phyloP scores from a whole-genome alignment of 2,888 invertebrate species.

The Leptinotarsa haldemani region DNA sequence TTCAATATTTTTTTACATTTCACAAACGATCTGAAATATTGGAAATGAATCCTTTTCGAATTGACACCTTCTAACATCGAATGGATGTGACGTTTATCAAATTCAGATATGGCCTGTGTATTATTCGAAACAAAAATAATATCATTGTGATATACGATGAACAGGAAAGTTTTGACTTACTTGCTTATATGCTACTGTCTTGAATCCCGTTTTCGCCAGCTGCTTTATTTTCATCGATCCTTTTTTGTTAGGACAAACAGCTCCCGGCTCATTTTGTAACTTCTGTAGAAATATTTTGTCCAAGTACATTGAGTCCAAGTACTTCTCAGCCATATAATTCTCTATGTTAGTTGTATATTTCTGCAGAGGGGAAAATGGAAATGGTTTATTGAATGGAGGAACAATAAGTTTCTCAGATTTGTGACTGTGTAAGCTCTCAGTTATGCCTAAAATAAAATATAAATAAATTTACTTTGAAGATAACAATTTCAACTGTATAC shows the following conservation, averaged over 20 bases:
- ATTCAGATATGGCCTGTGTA: too few species aligned
- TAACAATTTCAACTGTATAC: too few species aligned
- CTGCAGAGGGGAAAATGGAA: constrained; percentile 61
- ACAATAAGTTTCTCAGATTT: constrained; percentile 54
- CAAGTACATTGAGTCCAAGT: constrained; percentile 63
- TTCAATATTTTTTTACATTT: too few species aligned
- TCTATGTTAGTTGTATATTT: constrained; percentile 62
- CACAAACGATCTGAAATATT: too few species aligned
- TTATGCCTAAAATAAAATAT: constrained; percentile 35
- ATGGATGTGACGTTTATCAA: too few species aligned
- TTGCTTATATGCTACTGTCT: constrained; percentile 25
- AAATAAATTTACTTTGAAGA: too few species aligned
- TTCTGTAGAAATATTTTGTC: constrained; percentile 66
- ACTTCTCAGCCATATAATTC: constrained; percentile 64
- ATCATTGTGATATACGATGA: neutral
- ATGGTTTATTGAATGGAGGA: constrained; percentile 54
- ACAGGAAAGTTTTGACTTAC: neutral
- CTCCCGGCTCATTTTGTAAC: constrained; percentile 56
- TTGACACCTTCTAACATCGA: too few species aligned
- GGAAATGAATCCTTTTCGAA: too few species aligned
- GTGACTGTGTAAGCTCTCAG: constrained; percentile 59
- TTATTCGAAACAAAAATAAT: too few species aligned
- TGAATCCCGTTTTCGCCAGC: constrained; percentile 27
- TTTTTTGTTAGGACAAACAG: constrained; percentile 62
- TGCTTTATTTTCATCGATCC: constrained; percentile 30